These are phyloP conservation scores for Crotalus viridis DNA, from an alignment of 2,113 vertebrate species.

Conservation along the genomic window DNA sequence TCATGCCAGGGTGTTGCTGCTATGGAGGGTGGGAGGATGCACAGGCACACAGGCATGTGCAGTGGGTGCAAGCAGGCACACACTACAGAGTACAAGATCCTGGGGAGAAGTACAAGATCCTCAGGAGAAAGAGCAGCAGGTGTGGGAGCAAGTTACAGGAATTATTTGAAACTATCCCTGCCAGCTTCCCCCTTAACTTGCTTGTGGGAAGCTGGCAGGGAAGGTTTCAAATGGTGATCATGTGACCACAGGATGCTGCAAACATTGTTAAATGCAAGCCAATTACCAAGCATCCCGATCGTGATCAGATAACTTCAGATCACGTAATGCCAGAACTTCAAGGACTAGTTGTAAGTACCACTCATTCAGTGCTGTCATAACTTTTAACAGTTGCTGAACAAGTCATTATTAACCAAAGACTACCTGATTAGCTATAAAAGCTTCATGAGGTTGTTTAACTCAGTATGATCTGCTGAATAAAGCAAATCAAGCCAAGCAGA, in stretches of 20 bases:
- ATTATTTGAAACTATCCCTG: background rate
- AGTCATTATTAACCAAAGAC: too few species aligned
- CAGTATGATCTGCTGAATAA: background rate
- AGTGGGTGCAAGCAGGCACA: background rate
- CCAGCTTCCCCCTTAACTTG: background rate
- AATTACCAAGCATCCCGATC: background rate
- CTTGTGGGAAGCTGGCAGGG: background rate
- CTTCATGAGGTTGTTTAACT: background rate
- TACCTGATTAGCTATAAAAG: background rate
- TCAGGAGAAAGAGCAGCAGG: background rate
- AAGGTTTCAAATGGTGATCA: background rate
- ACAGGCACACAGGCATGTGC: background rate
- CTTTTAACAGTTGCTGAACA: too few species aligned
- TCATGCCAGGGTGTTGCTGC: background rate
- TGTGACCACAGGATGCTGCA: background rate
- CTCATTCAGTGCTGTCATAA: background rate
- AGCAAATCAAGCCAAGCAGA: background rate
- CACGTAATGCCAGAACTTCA: background rate
- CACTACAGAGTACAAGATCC: background rate
- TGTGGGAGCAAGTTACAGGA: background rate
- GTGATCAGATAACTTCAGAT: background rate
- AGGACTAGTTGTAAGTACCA: background rate
- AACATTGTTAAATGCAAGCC: background rate
- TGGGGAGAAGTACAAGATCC: background rate
- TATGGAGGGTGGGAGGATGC: background rate